These are phyloP conservation scores for Lasioglossum villosulum DNA, from an alignment of 2,888 invertebrate species.

Conservation along the genomic window DNA sequence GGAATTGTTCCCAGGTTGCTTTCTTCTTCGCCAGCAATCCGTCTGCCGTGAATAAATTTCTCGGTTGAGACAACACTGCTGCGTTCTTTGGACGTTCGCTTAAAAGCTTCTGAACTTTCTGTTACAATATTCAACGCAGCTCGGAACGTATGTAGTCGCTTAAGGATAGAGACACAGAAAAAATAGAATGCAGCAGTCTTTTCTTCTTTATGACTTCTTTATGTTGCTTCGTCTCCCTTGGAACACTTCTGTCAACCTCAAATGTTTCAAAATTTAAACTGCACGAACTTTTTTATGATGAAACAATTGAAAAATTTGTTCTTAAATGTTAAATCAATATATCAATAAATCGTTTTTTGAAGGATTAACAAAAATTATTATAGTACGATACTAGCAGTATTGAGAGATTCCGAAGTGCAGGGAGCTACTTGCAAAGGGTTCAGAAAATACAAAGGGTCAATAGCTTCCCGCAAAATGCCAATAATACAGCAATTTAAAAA, in stretches of 20 bases:
- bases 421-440: background rate
- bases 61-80: background rate
- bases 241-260: background rate
- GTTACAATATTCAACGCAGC: background rate
- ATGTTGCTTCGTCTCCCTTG: background rate
- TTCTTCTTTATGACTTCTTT: background rate
- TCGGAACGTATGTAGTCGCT: background rate
- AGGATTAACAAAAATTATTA: background rate
- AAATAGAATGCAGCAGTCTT: background rate
- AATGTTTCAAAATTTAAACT: background rate
- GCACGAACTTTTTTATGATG: background rate
- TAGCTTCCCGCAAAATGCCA: background rate
- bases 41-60: constrained; percentile 6
- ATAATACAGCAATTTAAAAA: too few relatives aligned
- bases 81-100: background rate
- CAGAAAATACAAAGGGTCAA: too few relatives aligned
- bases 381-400: too few relatives aligned
- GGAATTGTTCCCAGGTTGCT: background rate
- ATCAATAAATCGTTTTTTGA: background rate
- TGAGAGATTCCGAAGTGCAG: too few relatives aligned
- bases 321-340: background rate
- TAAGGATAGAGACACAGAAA: background rate
- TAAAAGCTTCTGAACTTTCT: constrained; percentile 4
- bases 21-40: background rate
- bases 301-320: background rate